These are phyloP conservation scores for Acarapis woodi DNA, from an alignment of 1,140 invertebrate genomes.

Conservation along the genomic window DNA sequence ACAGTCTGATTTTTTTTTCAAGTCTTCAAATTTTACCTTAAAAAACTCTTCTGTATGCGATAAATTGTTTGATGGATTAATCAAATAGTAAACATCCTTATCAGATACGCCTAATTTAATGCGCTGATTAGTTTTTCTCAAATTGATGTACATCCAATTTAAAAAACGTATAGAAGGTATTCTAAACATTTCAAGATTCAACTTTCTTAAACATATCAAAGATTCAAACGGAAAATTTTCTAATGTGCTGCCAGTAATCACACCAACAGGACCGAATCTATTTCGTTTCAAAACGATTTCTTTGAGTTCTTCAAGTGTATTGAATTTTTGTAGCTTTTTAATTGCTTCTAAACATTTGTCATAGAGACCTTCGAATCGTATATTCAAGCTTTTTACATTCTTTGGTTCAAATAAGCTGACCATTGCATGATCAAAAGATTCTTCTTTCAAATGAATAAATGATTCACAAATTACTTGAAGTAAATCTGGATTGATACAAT, in stretches of 20 bases:
- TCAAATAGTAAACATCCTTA: constrained; percentile 25
- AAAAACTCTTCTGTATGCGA: constrained; percentile 33
- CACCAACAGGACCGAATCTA: constrained; percentile 5
- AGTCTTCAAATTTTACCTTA: constrained; percentile 16
- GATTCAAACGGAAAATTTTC: constrained; percentile 10
- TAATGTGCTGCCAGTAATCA: constrained; percentile 6
- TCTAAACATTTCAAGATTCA: constrained; percentile 24
- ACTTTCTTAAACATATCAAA: not conserved
- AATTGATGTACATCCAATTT: constrained; percentile 26
- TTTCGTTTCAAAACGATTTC: not conserved
- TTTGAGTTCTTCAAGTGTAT: not conserved
- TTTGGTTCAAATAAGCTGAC: not conserved
- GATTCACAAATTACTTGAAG: constrained; percentile 6
- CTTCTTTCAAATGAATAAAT: not conserved
- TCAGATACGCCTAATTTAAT: constrained; percentile 12
- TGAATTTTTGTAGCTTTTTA: not conserved
- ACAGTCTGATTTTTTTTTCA: constrained; percentile 15
- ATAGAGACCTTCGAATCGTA: not conserved
- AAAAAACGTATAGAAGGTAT: constrained; percentile 39
- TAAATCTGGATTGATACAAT: not conserved
- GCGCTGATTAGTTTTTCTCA: not conserved
- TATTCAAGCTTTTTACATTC: not conserved
- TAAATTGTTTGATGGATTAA: constrained; percentile 37
- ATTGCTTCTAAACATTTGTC: not conserved
- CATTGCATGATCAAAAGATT: constrained; percentile 1